These are phyloP conservation scores for Dendrocopos noguchii DNA, from an alignment of 2,113 vertebrate genomes.

Conservation along the genomic window DNA sequence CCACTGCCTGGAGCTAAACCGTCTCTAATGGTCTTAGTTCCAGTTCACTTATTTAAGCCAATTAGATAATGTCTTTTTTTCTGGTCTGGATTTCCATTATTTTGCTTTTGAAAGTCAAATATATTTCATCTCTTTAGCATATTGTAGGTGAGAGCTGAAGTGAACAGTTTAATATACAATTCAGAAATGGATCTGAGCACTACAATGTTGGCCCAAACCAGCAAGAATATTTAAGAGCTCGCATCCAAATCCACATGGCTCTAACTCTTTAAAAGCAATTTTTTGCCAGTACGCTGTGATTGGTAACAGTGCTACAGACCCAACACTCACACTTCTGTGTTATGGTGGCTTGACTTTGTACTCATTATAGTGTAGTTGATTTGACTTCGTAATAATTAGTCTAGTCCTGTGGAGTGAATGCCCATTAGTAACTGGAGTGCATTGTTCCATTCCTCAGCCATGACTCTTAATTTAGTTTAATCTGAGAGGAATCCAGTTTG, in stretches of 20 bases:
- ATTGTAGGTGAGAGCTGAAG: background rate
- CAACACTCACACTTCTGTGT: fast-evolving
- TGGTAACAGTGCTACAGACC: background rate
- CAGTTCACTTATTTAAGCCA: background rate
- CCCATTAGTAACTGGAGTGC: background rate
- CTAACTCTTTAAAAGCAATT: background rate
- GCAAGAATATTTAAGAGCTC: background rate
- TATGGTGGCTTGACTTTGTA: background rate
- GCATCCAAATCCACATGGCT: background rate
- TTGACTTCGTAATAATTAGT: background rate
- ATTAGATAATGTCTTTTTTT: background rate
- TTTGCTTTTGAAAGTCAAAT: background rate
- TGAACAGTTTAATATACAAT: background rate
- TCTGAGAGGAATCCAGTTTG: background rate
- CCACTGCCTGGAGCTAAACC: background rate
- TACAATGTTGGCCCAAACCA: background rate
- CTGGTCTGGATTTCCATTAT: background rate
- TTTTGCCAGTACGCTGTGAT: background rate
- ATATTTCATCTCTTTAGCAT: background rate
- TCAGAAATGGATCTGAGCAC: background rate
- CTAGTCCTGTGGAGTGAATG: background rate
- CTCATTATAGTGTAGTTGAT: background rate
- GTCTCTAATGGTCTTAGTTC: background rate
- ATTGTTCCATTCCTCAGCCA: background rate
- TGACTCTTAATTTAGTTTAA: background rate